Percentiles rank a stretch among this genome's conserved stretches.
Conservation (phyloP, 2,888 invertebrate genomes). For the Caenorhabditis becei region DNA sequence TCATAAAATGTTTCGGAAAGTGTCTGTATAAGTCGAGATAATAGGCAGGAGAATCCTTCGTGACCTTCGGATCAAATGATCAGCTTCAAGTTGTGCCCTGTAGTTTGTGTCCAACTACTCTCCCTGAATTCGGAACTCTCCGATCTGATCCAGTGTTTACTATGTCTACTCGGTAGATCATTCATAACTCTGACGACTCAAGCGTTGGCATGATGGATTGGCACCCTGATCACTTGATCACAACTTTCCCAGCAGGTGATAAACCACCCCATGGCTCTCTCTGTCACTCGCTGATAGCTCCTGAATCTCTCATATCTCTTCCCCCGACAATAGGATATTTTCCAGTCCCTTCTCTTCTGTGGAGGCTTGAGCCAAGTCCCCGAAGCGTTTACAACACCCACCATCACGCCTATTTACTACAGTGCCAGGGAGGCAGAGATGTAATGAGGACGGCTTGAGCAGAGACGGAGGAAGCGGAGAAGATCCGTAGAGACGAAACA, state of each 20-base stretch:
- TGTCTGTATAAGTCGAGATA: no score
- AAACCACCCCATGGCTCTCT: constrained; percentile 2
- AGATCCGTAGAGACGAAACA: constrained; percentile 55
- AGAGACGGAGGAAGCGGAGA: constrained; percentile 48
- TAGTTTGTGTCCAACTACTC: not conserved
- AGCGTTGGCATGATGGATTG: constrained; percentile 49
- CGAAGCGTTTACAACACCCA: constrained; percentile 52
- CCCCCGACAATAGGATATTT: constrained; percentile 29
- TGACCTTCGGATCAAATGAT: not conserved
- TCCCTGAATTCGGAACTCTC: not conserved
- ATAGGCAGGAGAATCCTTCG: not conserved
- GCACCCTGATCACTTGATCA: constrained; percentile 34
- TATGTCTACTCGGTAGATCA: constrained; percentile 8
- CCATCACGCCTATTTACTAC: constrained; percentile 62
- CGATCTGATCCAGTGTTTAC: constrained; percentile 11
- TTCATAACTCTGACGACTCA: constrained; percentile 42
- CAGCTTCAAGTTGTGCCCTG: not conserved
- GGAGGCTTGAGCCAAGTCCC: not conserved
- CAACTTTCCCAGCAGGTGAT: constrained; percentile 27
- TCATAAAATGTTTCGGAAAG: not conserved
- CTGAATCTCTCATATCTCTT: constrained; percentile 3
- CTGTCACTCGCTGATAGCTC: constrained; percentile 16
- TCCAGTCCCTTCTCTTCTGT: constrained; percentile 6
- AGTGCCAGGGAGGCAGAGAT: constrained; percentile 49
- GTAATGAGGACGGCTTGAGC: constrained; percentile 37